A percentile compares a stretch with the other conserved stretches of the same genome.
phyloP scores from a whole-genome alignment of 2,113 vertebrate species.

The Xiphorhynchus elegans region DNA sequence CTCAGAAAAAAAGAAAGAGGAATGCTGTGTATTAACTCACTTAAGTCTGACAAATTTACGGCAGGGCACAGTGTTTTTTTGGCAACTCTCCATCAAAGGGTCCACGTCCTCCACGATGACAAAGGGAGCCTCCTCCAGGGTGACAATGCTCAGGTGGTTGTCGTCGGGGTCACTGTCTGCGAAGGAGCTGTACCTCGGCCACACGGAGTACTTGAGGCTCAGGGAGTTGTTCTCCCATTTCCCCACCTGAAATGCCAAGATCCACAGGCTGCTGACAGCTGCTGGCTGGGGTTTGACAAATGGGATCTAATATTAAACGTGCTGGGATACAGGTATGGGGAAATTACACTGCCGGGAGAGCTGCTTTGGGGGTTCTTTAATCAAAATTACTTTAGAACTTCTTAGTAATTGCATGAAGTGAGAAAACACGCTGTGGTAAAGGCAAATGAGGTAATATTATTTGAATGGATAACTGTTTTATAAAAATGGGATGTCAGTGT shows the following conservation, averaged over 20 bases:
- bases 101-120: constrained; percentile 98
- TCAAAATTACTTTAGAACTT: neutral
- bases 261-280: neutral
- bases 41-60: constrained; percentile 92
- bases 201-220: constrained; percentile 92
- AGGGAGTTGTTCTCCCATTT: constrained; percentile 94
- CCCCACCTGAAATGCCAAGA: constrained; percentile 84
- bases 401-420: neutral
- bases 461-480: neutral
- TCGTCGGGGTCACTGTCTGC: constrained; percentile 90
- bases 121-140: constrained; percentile 97
- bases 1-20: neutral
- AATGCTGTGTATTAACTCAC: constrained; percentile 73
- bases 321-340: neutral
- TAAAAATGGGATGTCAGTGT: neutral
- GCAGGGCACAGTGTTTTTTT: constrained; percentile 95
- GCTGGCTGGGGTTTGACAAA: neutral
- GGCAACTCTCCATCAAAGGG: constrained; percentile 92
- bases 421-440: neutral
- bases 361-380: neutral
- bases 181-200: constrained; percentile 94
- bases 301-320: neutral
- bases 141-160: constrained; percentile 96
- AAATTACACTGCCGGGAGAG: neutral
- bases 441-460: neutral